Conservation (phyloP, 2,113 vertebrate species). For the Dipodomys spectabilis region DNA sequence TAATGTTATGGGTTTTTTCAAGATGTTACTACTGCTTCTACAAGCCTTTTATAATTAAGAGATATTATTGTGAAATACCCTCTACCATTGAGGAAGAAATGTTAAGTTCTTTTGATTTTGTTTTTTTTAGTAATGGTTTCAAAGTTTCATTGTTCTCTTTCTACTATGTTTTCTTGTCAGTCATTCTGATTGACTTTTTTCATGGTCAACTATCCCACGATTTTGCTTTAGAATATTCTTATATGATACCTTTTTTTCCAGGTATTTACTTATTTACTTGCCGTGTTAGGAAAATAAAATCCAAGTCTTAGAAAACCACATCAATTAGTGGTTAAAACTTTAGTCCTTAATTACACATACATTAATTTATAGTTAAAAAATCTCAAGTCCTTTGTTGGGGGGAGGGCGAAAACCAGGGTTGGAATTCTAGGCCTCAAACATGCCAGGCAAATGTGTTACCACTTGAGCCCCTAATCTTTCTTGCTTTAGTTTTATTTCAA, state of each 20-base stretch:
- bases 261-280: slow-evolving; percentile 56
- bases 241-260: not conserved
- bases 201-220: not conserved
- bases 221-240: slow-evolving; percentile 32
- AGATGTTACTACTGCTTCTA: not conserved
- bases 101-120: not conserved
- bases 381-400: too few relatives aligned
- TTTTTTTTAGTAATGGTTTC: slow-evolving; percentile 46
- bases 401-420: too few relatives aligned
- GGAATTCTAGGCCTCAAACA: too few relatives aligned
- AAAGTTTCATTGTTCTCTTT: slow-evolving; percentile 33
- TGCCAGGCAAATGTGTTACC: too few relatives aligned
- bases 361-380: slow-evolving; percentile 33
- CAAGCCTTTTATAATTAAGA: not conserved
- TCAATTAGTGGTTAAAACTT: slow-evolving; percentile 42
- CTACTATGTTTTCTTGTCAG: not conserved
- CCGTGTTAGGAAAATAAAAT: slow-evolving; percentile 32
- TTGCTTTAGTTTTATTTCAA: too few relatives aligned
- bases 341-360: not conserved
- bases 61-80: not conserved
- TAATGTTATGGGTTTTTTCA: not conserved
- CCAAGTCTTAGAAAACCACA: not conserved
- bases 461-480: too few relatives aligned
- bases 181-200: slow-evolving; percentile 46
- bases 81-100: slow-evolving; percentile 21